These are phyloP conservation scores for Eilema sororculum DNA, from an alignment of 2,888 invertebrate species.

Conservation along the genomic window DNA sequence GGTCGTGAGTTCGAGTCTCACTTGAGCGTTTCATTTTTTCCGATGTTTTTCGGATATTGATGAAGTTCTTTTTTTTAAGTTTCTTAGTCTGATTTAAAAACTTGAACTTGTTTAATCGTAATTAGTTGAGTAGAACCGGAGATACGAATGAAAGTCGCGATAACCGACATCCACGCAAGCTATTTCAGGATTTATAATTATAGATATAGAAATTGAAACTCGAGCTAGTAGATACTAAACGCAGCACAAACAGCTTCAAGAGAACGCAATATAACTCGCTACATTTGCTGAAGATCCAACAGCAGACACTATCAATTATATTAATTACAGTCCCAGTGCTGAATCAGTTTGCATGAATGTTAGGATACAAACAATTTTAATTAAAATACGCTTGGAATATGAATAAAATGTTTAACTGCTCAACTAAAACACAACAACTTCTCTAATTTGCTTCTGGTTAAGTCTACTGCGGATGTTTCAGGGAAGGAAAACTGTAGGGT, in stretches of 20 bases:
- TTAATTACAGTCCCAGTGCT: constrained; percentile 37
- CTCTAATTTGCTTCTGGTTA: constrained; percentile 2
- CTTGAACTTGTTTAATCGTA: no score
- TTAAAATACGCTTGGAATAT: constrained; percentile 10
- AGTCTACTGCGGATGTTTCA: neutral
- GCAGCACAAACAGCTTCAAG: constrained; percentile 28
- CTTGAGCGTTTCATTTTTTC: no score
- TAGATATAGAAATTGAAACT: no score
- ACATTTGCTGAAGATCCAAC: constrained; percentile 40
- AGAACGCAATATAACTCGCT: constrained; percentile 50
- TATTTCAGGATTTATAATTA: no score
- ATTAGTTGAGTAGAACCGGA: no score
- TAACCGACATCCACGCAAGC: no score
- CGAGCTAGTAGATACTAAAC: constrained; percentile 28
- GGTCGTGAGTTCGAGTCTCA: no score
- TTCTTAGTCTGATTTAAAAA: no score
- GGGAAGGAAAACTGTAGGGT: no score
- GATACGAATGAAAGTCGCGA: no score
- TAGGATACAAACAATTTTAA: constrained; percentile 20
- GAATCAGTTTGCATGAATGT: constrained; percentile 10
- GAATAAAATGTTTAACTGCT: neutral
- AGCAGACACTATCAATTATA: constrained; percentile 44
- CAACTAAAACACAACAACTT: neutral
- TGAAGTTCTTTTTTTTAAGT: no score
- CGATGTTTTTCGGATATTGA: no score